Conservation (phyloP, 1,140 invertebrate genomes). For the Caenorhabditis latens region DNA sequence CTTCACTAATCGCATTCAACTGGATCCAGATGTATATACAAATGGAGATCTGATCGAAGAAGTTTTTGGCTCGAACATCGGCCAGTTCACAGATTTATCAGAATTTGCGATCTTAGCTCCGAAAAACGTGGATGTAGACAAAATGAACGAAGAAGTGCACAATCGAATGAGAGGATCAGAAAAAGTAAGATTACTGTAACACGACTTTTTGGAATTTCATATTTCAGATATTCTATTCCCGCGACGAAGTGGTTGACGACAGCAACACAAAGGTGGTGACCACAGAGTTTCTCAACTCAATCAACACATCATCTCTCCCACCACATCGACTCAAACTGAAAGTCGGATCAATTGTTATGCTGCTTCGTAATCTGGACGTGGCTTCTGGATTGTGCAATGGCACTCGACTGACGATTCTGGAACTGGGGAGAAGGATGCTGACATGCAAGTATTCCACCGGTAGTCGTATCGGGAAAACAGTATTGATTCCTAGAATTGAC, state of each 20-base stretch:
- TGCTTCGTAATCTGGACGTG: conserved; percentile 61
- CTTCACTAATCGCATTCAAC: neutral
- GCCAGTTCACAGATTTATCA: neutral
- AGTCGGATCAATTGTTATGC: conserved; percentile 62
- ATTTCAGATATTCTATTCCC: conserved; percentile 27
- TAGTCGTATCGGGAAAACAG: conserved; percentile 22
- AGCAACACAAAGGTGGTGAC: neutral
- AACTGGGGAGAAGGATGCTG: neutral
- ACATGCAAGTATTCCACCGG: conserved; percentile 25
- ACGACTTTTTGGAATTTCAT: neutral
- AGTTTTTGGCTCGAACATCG: conserved; percentile 1
- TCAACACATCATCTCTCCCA: conserved; percentile 30
- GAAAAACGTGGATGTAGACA: conserved; percentile 18
- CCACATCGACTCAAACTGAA: conserved; percentile 63
- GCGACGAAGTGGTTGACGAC: neutral
- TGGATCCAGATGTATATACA: neutral
- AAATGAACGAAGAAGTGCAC: conserved; percentile 24
- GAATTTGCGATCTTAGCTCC: neutral
- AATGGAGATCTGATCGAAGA: conserved; percentile 14
- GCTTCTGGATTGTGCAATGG: conserved; percentile 63
- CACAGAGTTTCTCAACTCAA: conserved; percentile 29
- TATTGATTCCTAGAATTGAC: conserved; percentile 66
- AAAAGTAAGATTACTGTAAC: conserved; percentile 24
- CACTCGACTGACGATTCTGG: conserved; percentile 19
- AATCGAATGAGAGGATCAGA: neutral